Percentiles rank a stretch among this genome's conserved stretches.
Conservation (phyloP, 2,797 vertebrate species). For the Notamacropus eugenii region DNA sequence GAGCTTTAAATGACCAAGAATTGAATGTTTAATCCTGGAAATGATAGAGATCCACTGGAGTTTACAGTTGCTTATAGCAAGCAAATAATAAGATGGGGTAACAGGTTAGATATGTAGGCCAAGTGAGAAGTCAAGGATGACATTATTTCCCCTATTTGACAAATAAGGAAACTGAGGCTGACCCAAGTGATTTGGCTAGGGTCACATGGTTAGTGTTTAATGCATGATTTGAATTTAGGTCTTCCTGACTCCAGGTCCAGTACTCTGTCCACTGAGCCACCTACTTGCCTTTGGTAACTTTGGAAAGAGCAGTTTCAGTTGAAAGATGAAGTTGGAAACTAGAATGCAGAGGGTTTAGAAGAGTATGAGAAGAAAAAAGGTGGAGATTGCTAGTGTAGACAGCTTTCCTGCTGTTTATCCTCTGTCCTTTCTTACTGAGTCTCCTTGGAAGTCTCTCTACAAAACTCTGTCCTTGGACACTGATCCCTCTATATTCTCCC, state of each 20-base stretch:
- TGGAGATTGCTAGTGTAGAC: not conserved
- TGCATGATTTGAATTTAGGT: not conserved
- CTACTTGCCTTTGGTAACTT: not conserved
- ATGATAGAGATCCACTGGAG: not conserved
- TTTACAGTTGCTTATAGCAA: not conserved
- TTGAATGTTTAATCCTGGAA: not conserved
- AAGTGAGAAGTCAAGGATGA: not conserved
- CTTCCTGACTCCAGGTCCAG: not conserved
- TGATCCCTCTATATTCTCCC: not conserved
- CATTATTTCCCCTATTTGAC: not conserved
- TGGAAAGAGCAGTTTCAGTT: not conserved
- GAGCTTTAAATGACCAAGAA: not conserved
- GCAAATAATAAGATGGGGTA: not conserved
- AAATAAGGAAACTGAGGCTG: not conserved
- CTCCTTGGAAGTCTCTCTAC: not conserved
- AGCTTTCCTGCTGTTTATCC: not conserved
- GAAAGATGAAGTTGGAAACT: not conserved
- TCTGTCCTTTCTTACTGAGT: not conserved
- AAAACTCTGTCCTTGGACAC: not conserved
- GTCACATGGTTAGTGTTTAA: not conserved
- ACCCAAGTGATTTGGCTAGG: not conserved
- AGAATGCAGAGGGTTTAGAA: not conserved
- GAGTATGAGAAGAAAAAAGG: not conserved
- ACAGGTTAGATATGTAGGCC: not conserved
- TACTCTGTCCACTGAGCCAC: not conserved